Percentiles rank a stretch among this genome's conserved stretches.
Conservation (phyloP, 2,888 invertebrate species). For the Taphrorychus bicolor region DNA sequence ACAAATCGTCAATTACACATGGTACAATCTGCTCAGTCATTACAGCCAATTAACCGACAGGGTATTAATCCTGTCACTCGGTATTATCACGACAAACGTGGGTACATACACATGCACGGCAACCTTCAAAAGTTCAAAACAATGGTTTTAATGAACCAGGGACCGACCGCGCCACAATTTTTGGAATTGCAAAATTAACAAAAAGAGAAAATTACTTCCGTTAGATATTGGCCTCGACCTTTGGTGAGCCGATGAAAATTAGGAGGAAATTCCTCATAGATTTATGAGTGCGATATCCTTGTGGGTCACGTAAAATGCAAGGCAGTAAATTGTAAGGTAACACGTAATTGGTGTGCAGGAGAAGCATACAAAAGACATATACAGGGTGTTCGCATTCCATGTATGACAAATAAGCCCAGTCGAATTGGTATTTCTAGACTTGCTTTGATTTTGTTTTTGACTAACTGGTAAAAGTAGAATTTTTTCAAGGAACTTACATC, state of each 20-base stretch:
- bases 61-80: constrained; percentile 21
- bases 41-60: not conserved
- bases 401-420: no score
- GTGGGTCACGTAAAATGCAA: no score
- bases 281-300: no score
- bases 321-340: no score
- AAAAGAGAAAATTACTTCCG: constrained; percentile 22
- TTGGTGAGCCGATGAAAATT: not conserved
- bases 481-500: no score
- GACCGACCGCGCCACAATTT: constrained; percentile 10
- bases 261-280: no score
- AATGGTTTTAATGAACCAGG: constrained; percentile 27
- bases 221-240: constrained; percentile 26
- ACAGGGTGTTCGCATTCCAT: no score
- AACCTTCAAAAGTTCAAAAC: constrained; percentile 25
- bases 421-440: no score
- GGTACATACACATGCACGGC: constrained; percentile 9
- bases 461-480: no score
- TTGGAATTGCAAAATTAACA: constrained; percentile 29
- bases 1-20: not conserved
- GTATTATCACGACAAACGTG: constrained; percentile 9
- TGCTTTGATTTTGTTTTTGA: no score
- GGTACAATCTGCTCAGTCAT: constrained; percentile 2
- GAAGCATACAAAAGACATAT: no score
- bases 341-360: no score